Conservation (phyloP, 2,113 vertebrate species). For the Andinoacara biseriatus region DNA sequence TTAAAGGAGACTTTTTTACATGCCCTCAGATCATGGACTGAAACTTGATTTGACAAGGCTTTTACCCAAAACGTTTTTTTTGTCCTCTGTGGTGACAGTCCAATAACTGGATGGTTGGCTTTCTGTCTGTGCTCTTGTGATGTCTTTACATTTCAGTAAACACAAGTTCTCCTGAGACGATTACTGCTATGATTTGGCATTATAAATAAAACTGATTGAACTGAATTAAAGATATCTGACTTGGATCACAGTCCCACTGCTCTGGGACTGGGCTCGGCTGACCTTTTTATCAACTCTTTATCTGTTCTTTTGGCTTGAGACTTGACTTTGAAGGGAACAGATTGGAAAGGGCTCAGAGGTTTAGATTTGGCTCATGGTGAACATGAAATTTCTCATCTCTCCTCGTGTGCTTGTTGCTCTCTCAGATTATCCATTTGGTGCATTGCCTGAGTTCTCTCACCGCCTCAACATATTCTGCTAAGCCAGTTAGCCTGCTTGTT, state of each 20-base stretch:
- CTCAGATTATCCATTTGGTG: background rate
- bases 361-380: constrained; percentile 2
- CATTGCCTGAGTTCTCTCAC: constrained; percentile 4
- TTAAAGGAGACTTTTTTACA: background rate
- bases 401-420: background rate
- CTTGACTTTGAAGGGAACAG: background rate
- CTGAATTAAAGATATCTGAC: background rate
- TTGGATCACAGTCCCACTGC: background rate
- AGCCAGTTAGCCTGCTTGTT: constrained; percentile 24
- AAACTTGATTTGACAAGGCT: background rate
- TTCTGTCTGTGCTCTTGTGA: background rate
- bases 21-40: background rate
- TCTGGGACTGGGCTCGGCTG: background rate
- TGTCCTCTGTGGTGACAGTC: background rate
- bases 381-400: constrained; percentile 11
- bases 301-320: background rate
- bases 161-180: background rate
- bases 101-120: background rate
- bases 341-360: background rate
- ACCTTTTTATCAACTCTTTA: background rate
- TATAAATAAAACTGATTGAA: background rate
- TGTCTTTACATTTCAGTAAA: background rate
- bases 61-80: no score
- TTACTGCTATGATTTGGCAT: background rate
- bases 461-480: constrained; percentile 16